Conservation (phyloP, 2,113 vertebrate species). For the Planiliza haematocheilus region DNA sequence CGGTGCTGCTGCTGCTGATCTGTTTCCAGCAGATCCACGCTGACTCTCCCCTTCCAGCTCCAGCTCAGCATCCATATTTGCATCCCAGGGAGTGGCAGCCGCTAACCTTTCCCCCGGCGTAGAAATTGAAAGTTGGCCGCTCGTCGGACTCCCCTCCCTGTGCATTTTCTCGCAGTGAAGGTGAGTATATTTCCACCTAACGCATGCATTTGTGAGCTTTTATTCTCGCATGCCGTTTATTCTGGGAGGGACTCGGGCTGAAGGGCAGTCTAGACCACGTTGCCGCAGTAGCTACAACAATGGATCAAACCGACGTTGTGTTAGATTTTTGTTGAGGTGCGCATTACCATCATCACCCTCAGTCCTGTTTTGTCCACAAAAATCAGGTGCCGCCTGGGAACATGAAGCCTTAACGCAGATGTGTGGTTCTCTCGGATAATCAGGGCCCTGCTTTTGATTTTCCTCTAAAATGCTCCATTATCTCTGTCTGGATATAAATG, state of each 20-base stretch:
- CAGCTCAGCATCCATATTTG: constrained; percentile 79
- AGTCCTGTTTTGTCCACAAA: not conserved
- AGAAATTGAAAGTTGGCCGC: constrained; percentile 44
- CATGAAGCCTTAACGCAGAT: not conserved
- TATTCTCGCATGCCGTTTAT: not conserved
- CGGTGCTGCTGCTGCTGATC: constrained; percentile 39
- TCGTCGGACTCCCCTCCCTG: constrained; percentile 14
- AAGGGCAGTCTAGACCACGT: constrained; percentile 63
- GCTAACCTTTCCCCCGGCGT: constrained; percentile 14
- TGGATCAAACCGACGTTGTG: constrained; percentile 70
- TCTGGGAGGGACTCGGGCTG: constrained; percentile 4
- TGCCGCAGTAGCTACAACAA: constrained; percentile 79
- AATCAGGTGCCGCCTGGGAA: constrained; percentile 15
- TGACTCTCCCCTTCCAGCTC: constrained; percentile 54
- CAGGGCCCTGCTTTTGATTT: constrained; percentile 10
- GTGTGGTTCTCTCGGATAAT: not conserved
- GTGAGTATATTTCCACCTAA: constrained; percentile 47
- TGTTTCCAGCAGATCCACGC: constrained; percentile 62
- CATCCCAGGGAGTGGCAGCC: constrained; percentile 81
- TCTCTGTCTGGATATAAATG: not conserved
- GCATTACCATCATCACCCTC: constrained; percentile 34
- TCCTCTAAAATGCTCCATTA: not conserved
- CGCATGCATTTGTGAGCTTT: not conserved
- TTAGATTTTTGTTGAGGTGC: constrained; percentile 59
- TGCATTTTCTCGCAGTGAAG: constrained; percentile 33